Conservation (phyloP, 2,888 invertebrate species). For the Venusia cambrica region DNA sequence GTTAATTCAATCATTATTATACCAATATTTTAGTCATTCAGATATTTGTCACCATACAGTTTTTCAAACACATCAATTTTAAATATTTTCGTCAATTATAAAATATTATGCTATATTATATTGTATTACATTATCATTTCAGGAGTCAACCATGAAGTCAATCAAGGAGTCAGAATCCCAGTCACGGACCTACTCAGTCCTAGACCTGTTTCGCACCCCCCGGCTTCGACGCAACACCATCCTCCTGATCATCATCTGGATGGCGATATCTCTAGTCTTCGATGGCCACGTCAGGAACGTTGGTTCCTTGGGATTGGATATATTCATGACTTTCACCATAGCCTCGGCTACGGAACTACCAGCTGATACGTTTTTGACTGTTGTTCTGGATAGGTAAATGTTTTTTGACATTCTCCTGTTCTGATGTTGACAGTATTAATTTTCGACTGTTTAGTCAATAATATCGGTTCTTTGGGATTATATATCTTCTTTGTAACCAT, state of each 20-base stretch:
- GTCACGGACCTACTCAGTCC: conserved; percentile 86
- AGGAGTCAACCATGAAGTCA: conserved; percentile 85
- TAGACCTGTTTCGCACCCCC: conserved; percentile 90
- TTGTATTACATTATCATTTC: too few species aligned
- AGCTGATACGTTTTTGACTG: conserved; percentile 90
- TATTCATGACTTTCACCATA: conserved; percentile 92
- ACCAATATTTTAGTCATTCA: too few species aligned
- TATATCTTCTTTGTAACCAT: too few species aligned
- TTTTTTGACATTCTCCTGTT: conserved; percentile 2
- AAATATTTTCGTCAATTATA: too few species aligned
- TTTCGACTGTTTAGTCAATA: too few species aligned
- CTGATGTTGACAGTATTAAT: too few species aligned
- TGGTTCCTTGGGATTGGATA: conserved; percentile 89
- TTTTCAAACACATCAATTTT: too few species aligned
- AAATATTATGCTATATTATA: too few species aligned
- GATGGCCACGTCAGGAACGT: conserved; percentile 95
- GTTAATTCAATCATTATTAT: too few species aligned
- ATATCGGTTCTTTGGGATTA: too few species aligned
- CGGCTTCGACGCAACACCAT: conserved; percentile 88
- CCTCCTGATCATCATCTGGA: conserved; percentile 91
- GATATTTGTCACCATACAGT: too few species aligned
- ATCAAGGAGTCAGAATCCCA: conserved; percentile 87
- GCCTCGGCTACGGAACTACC: conserved; percentile 92
- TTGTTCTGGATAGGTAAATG: conserved; percentile 83
- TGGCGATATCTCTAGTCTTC: conserved; percentile 93